Evolutionary conservation across 2,797 vertebrate genomes (phyloP).

Genomic region (Anomalospiza imberbis): DNA sequence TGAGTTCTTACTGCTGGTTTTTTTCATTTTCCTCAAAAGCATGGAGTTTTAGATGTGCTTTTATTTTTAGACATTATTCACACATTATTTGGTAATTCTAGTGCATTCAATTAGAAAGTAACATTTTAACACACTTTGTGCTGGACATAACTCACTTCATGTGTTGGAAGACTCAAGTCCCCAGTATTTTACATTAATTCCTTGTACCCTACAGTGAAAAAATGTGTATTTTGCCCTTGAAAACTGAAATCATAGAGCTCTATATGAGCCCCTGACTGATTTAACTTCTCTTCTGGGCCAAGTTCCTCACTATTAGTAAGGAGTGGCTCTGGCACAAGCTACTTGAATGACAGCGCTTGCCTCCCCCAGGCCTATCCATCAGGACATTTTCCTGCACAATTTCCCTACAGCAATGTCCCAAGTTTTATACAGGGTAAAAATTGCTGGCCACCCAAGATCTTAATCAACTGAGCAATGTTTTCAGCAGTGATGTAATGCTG

Average conservation of each 20-base stretch:
- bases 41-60: not conserved
- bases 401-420: not conserved
- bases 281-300: not conserved
- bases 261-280: not conserved
- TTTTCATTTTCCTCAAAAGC: not conserved
- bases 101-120: not conserved
- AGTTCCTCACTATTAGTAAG: not conserved
- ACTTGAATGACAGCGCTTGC: not conserved
- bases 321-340: not conserved
- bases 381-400: not conserved
- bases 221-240: not conserved
- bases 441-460: not conserved
- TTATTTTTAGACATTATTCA: not conserved
- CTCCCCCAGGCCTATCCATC: not conserved
- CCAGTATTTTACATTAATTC: not conserved
- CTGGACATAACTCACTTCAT: not conserved
- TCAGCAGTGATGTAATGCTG: slow-evolving; percentile 22
- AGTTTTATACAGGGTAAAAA: slow-evolving; percentile 11
- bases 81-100: not conserved
- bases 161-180: not conserved
- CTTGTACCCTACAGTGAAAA: not conserved
- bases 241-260: not conserved
- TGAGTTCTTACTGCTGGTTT: not conserved
- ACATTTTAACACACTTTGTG: not conserved
- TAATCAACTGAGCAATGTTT: not conserved